phyloP scores from a whole-genome alignment of 2,113 vertebrate genomes.

The Gopherus flavomarginatus region DNA sequence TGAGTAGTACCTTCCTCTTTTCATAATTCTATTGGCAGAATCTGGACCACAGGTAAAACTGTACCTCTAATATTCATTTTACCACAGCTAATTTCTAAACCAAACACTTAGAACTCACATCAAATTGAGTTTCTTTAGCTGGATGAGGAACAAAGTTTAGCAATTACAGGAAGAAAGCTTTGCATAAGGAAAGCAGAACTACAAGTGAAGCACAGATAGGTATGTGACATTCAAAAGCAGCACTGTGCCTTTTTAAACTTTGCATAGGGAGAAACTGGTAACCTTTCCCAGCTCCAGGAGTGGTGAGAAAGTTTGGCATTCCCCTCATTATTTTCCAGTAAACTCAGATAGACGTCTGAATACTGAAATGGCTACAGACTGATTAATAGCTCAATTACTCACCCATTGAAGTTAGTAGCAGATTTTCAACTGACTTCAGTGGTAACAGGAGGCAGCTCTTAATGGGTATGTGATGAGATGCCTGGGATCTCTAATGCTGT shows the following conservation, averaged over 20 bases:
- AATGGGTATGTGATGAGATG: neutral
- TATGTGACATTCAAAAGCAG: neutral
- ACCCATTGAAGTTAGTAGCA: neutral
- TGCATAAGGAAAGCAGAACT: neutral
- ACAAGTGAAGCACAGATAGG: neutral
- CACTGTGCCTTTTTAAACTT: neutral
- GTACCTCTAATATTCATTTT: fast-evolving
- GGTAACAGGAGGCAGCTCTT: neutral
- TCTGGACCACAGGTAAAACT: neutral
- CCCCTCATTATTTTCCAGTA: neutral
- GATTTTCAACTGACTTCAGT: neutral
- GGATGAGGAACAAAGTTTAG: neutral
- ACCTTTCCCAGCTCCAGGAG: neutral
- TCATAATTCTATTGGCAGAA: neutral
- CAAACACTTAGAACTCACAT: neutral
- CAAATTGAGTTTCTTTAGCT: neutral
- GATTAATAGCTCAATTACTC: neutral
- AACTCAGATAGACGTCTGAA: neutral
- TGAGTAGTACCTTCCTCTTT: neutral
- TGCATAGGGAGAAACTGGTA: neutral
- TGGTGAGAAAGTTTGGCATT: neutral
- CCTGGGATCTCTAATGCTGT: neutral
- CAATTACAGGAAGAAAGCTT: neutral
- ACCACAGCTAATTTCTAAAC: neutral
- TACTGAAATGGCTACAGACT: neutral